Percentiles rank a stretch among this genome's conserved stretches.
Conservation (phyloP, 2,888 invertebrate species). For the Rhaphigaster nebulosa region DNA sequence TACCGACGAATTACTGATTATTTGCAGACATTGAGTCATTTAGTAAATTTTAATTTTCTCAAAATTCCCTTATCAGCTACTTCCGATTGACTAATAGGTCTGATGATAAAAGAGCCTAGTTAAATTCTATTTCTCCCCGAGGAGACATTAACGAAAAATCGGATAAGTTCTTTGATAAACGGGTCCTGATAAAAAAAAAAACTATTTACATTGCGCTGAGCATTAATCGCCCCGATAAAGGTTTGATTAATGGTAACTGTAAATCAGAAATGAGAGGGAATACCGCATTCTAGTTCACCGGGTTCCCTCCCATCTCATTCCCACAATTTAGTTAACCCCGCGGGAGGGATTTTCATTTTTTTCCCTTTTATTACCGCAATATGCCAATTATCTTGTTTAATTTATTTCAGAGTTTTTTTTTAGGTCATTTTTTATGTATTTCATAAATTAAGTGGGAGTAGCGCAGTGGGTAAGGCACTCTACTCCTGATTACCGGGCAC, state of each 20-base stretch:
- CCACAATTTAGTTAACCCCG: not conserved
- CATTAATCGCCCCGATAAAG: conserved; percentile 42
- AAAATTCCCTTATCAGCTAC: not conserved
- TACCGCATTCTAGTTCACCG: not conserved
- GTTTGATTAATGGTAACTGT: conserved; percentile 47
- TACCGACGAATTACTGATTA: not conserved
- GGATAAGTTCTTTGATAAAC: conserved; percentile 12
- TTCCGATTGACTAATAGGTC: conserved; percentile 19
- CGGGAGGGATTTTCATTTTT: not conserved
- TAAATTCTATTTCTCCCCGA: not conserved
- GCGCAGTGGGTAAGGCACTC: too few species aligned
- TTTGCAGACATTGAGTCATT: not conserved
- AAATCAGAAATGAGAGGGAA: conserved; percentile 19
- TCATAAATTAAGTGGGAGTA: too few species aligned
- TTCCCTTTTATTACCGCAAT: not conserved
- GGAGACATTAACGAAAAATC: conserved; percentile 13
- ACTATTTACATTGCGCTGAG: conserved; percentile 38
- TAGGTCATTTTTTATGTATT: not conserved
- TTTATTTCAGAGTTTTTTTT: not conserved
- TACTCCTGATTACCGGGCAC: too few species aligned
- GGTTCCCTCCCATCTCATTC: not conserved
- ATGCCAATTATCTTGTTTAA: not conserved
- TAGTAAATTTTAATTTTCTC: not conserved
- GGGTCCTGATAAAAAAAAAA: conserved; percentile 37
- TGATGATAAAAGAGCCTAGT: not conserved